Conservation (phyloP, 2,113 vertebrate species). For the Muscicapa adusta region DNA sequence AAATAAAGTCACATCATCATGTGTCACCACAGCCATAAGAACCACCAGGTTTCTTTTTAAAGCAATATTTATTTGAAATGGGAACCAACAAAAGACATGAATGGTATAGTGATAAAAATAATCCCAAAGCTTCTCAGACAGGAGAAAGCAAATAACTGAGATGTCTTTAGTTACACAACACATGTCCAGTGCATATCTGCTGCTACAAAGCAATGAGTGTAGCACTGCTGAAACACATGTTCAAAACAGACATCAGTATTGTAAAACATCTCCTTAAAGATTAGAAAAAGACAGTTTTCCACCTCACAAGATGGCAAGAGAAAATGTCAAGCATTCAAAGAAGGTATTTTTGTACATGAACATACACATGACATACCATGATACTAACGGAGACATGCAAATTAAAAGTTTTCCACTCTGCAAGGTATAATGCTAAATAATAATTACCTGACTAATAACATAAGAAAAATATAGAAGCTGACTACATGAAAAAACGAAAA, state of each 20-base stretch:
- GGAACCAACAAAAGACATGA: not conserved
- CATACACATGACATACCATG: accelerated
- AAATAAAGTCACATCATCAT: not conserved
- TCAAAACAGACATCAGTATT: not conserved
- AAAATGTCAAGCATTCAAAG: not conserved
- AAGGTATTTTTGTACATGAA: not conserved
- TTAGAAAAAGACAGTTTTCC: not conserved
- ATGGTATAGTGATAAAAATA: not conserved
- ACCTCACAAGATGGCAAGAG: not conserved
- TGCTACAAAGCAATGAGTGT: not conserved
- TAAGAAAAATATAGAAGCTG: not conserved
- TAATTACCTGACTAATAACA: not conserved
- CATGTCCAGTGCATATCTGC: not conserved
- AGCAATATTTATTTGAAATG: not conserved
- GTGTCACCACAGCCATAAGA: not conserved
- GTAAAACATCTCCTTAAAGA: not conserved
- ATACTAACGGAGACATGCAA: not conserved
- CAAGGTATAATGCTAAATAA: not conserved
- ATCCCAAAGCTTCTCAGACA: not conserved
- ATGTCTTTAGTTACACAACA: not conserved
- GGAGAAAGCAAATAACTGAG: not conserved
- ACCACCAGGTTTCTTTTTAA: not conserved
- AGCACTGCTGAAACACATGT: not conserved
- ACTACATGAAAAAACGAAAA: not conserved
- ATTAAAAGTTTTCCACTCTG: not conserved